These are phyloP conservation scores for Brenthis ino DNA, from an alignment of 2,888 invertebrate genomes.

Conservation along the genomic window DNA sequence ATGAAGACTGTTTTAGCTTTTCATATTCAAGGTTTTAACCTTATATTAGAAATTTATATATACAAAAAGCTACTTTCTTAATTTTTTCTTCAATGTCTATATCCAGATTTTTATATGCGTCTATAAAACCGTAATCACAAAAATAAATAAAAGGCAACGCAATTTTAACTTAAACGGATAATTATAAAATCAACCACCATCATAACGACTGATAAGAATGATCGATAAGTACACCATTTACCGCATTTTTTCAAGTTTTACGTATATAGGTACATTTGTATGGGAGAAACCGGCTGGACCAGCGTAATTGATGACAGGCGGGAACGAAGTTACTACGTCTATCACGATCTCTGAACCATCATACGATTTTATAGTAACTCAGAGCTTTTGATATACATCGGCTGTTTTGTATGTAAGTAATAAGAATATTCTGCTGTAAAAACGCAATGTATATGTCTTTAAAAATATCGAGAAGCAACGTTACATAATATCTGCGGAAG, in stretches of 20 bases:
- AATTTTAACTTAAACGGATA: slow-evolving; percentile 22
- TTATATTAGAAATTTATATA: no score
- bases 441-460: slow-evolving; percentile 17
- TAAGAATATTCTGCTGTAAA: neutral
- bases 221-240: slow-evolving; percentile 36
- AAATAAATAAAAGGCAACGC: slow-evolving; percentile 1
- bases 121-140: neutral
- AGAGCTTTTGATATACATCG: slow-evolving; percentile 15
- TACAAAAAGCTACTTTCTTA: no score
- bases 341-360: slow-evolving; percentile 15
- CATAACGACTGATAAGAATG: slow-evolving; percentile 33
- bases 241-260: slow-evolving; percentile 35
- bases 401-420: neutral
- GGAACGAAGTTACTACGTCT: slow-evolving; percentile 39
- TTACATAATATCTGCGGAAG: slow-evolving; percentile 37
- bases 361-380: neutral
- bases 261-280: slow-evolving; percentile 32
- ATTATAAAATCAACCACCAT: slow-evolving; percentile 32
- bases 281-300: slow-evolving; percentile 46
- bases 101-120: neutral
- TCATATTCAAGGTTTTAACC: no score
- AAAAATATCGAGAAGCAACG: neutral
- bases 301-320: slow-evolving; percentile 59
- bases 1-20: no score
- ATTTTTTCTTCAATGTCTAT: no score